Conservation (phyloP, 2,888 invertebrate species). For the Eustalomyia histrio region DNA sequence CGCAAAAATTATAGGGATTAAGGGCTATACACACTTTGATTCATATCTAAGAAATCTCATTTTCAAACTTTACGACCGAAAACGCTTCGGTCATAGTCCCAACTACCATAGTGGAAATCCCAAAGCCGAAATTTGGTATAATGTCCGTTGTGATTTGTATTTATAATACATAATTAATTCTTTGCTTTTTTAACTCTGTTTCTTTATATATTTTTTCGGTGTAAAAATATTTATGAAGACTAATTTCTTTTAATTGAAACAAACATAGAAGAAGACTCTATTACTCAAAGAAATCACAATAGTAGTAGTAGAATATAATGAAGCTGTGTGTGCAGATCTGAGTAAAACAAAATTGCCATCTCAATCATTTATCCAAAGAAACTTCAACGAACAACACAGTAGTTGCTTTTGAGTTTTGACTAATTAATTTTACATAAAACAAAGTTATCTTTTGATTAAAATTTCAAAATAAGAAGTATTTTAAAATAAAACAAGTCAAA, state of each 20-base stretch:
- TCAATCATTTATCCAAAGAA: constrained; percentile 39
- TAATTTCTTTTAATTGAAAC: constrained; percentile 56
- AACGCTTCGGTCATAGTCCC: too few species aligned
- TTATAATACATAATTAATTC: too few species aligned
- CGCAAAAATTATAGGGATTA: too few species aligned
- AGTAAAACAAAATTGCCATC: constrained; percentile 32
- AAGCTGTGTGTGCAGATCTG: constrained; percentile 8
- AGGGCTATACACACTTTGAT: too few species aligned
- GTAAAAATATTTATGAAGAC: constrained; percentile 15
- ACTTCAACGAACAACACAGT: constrained; percentile 43
- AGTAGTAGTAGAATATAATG: constrained; percentile 13
- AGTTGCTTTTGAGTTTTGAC: constrained; percentile 17
- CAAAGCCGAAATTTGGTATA: too few species aligned
- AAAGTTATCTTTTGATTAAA: background rate
- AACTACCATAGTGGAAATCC: too few species aligned
- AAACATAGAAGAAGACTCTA: constrained; percentile 45
- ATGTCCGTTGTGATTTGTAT: too few species aligned
- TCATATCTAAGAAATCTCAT: too few species aligned
- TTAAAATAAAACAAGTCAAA: constrained; percentile 2
- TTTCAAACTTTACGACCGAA: too few species aligned
- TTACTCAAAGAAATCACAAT: constrained; percentile 33
- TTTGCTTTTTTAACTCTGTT: too few species aligned
- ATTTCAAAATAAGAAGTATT: constrained; percentile 8
- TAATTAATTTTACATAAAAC: background rate
- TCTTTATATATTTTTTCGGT: too few species aligned